Evolutionary conservation across 2,888 invertebrate genomes (phyloP), one percentile per base, ranked within the genome.

Genomic region (Gymnosoma rotundatum): DNA sequence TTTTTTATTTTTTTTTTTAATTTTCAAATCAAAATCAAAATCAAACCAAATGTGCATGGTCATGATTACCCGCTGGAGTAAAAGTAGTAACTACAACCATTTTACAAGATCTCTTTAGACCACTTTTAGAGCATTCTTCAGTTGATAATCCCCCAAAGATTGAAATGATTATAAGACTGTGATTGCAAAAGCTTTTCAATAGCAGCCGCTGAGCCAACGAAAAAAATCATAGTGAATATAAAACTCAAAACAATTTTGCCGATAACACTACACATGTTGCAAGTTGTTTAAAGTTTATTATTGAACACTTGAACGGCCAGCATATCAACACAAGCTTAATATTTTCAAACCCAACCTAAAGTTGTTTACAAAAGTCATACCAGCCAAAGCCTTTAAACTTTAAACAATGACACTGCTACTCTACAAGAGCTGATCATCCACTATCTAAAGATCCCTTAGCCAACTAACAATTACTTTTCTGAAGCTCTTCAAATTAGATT

Each of bases 71-170:
- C 60, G 21, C 54, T 70, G 56, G 50, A 74, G 63, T 61, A 66
- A 56, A 42, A 74, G 63, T 67, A 66, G 79, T 78, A 64, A 32
- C 18, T 61, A 78, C 72, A 66, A 66, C 58, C 60, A 38, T 75
- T 70, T 83, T 83, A 83, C 79, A 83, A 75, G 75, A 79, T 84
- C 81, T 81, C 83, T 58, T 84, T 78, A 78, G 81, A 81, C 78
- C 74, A 84, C 73, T 81, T 84, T 81, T 74, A 69, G 78, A 67
- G 78, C 70, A 78, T 78, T 83, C 56, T 45, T 12, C 50, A 20
- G 20, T 50, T 70, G 73, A 74, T 81, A 84, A 78, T 84, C 74
- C 84, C 84, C 84, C 60, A 78, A 78, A 78, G 84, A 84, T 32
- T 50, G 16, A 32, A 42, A n/a, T 20, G 20, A 18, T 25, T 64